phyloP scores from a whole-genome alignment of 2,888 invertebrate species.

The Tenthredo notha region DNA sequence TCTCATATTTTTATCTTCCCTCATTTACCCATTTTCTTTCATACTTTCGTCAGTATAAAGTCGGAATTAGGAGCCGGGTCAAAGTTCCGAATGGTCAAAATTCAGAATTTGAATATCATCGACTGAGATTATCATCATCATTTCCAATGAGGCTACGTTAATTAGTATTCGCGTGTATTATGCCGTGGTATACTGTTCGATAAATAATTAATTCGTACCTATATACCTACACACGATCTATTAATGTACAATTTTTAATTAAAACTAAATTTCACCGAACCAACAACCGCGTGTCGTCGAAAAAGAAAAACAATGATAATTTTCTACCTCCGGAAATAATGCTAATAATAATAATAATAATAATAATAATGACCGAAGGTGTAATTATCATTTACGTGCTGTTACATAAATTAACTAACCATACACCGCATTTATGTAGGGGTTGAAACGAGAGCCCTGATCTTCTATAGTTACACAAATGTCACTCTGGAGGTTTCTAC shows the following conservation, averaged over 20 bases:
- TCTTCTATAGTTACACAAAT: slow-evolving; percentile 25
- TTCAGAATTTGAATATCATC: no score
- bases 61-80: no score
- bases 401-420: slow-evolving; percentile 42
- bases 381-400: slow-evolving; percentile 43
- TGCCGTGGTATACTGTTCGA: not conserved
- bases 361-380: not conserved
- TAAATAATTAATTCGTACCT: not conserved
- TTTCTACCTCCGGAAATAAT: not conserved
- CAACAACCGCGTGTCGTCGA: not conserved
- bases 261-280: not conserved
- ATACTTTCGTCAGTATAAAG: not conserved
- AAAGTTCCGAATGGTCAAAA: no score
- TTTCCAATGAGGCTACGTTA: not conserved
- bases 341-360: not conserved
- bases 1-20: not conserved
- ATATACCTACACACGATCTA: not conserved
- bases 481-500: slow-evolving; percentile 18
- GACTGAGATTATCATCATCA: not conserved
- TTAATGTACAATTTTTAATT: not conserved
- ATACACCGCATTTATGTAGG: not conserved
- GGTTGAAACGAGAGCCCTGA: not conserved
- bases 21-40: not conserved
- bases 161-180: not conserved
- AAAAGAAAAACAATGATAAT: not conserved